Evolutionary conservation across 2,113 vertebrate genomes (phyloP), one percentile per base, ranked within the genome.

Genomic region (Microcebus griseorufus): DNA sequence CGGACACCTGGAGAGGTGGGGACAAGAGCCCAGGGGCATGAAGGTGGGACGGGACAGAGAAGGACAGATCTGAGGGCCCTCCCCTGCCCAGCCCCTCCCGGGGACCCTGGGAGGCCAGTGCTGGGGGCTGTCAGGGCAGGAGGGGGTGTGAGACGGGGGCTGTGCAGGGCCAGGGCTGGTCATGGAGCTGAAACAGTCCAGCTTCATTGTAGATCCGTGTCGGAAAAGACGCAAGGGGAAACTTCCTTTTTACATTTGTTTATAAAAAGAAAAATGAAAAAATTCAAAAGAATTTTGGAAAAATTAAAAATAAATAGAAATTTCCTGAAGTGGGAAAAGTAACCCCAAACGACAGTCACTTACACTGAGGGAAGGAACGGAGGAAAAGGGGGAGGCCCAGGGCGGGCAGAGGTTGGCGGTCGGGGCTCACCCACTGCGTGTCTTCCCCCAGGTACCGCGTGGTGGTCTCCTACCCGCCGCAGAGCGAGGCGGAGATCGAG

Each of bases 401-500:
- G 25, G 11, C 4, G 55, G 55, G 27, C 18, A 39, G 53, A 10
- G 73, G 12, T 12, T 25, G 7, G 29, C 25, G 9, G 42, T 7
- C n/a, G 2, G 20, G 60, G 9, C 53, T 94, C 48, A 95, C 64
- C 42, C 48, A 18, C 65, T 48, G 29, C 42, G 9, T 91, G 11
- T 97, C 75, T 97, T 70, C 39, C 96, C 17, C 1, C 98, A 99
- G 99, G 99, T 99, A 99, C 95, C 99, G 99, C 0, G 99, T 99
- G 51, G 99, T 99, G 97, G 99, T 99, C 84, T 99, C 99, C 0
- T 99, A 99, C 97, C 99, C 99, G 0, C 99, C 99, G 0, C 99
- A 99, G 98, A 99, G 99, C 3, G 99, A 99, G 97, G 99, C 99
- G 0, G 99, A 99, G 99, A 99, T 99, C 0, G 99, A 99, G 98